Base-by-base conservation (phyloP, 2,113 vertebrate genomes). In the Myotis brandtii region DNA sequence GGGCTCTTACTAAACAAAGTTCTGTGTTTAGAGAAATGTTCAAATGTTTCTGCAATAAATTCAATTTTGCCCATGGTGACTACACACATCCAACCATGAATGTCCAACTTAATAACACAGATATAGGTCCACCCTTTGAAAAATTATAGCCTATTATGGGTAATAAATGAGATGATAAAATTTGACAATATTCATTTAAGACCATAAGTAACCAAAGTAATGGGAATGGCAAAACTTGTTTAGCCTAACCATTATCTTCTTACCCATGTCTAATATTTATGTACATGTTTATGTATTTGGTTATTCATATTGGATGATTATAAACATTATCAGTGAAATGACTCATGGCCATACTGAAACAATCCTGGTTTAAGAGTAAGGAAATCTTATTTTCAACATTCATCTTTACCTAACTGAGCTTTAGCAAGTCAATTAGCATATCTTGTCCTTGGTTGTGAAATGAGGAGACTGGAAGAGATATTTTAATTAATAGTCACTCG, bases 251-350 rank as follows among this genome's bases (percentile, higher is more conserved):
- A 67, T n/a, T 14, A 56, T n/a, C 34, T 84, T 85, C 21, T 72
- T 67, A 86, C 30, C 66, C 54, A 14, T 70, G 32, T 84, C 5
- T 85, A 46, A 59, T 81, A 80, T 46, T 77, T 79, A 32, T 62
- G 3, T 66, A 2, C 2, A 30, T 59, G 7, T 52, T 66, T 62
- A 37, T 70, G 14, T 13, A 91, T 75, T 59, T 27, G 11, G 2
- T 37, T 76, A 52, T 54, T 95, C 12, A 46, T 40, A 79, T 73
- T 59, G 23, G 2, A 20, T 72, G 7, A 83, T 64, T 80, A 17
- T 66, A 91, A 86, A 82, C 88, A 48, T 56, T 59, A 88, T 25
- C 8, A 64, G 9, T 23, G 72, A 85, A 92, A 89, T 85, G 72
- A 85, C 7, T 77, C n/a, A 21, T n/a, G 5, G 46, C 20, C 40